These are phyloP conservation scores for Hololepta plana DNA, from an alignment of 2,888 invertebrate species.

Conservation along the genomic window DNA sequence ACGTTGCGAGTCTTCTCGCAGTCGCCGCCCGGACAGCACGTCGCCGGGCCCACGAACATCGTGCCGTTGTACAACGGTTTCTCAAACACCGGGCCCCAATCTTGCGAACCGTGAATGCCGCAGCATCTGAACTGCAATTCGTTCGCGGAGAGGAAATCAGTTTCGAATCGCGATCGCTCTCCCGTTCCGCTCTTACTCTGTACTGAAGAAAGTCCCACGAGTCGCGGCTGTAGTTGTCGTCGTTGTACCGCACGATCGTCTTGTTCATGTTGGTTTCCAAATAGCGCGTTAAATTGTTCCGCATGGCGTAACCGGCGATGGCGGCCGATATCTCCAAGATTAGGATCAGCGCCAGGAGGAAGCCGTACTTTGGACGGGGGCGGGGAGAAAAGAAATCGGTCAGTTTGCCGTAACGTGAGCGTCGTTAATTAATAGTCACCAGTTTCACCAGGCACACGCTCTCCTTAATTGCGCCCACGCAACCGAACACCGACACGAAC, in stretches of 20 bases:
- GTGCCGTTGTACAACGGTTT: neutral
- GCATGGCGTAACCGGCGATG: slow-evolving; percentile 34
- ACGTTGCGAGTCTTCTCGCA: slow-evolving; percentile 8
- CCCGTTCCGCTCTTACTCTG: no score
- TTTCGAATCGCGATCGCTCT: no score
- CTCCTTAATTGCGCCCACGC: slow-evolving; percentile 64
- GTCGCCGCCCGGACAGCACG: slow-evolving; percentile 8
- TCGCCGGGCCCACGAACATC: neutral
- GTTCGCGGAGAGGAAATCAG: neutral
- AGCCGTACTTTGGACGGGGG: slow-evolving; percentile 29
- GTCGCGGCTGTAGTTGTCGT: slow-evolving; percentile 18
- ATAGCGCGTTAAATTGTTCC: slow-evolving; percentile 24
- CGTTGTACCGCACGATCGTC: slow-evolving; percentile 28
- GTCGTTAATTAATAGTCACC: slow-evolving; percentile 30
- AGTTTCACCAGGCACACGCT: slow-evolving; percentile 52
- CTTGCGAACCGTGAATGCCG: slow-evolving; percentile 19
- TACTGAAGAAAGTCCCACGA: slow-evolving; percentile 40
- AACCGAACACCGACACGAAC: slow-evolving; percentile 64
- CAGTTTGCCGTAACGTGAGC: no score
- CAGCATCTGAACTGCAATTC: slow-evolving; percentile 25
- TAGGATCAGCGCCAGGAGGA: slow-evolving; percentile 34
- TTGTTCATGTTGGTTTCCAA: slow-evolving; percentile 29
- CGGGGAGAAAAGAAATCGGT: no score
- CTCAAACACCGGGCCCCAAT: slow-evolving; percentile 17
- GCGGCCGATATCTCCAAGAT: slow-evolving; percentile 41